phyloP scores from a whole-genome alignment of 2,113 vertebrate genomes.

The Pipa parva region DNA sequence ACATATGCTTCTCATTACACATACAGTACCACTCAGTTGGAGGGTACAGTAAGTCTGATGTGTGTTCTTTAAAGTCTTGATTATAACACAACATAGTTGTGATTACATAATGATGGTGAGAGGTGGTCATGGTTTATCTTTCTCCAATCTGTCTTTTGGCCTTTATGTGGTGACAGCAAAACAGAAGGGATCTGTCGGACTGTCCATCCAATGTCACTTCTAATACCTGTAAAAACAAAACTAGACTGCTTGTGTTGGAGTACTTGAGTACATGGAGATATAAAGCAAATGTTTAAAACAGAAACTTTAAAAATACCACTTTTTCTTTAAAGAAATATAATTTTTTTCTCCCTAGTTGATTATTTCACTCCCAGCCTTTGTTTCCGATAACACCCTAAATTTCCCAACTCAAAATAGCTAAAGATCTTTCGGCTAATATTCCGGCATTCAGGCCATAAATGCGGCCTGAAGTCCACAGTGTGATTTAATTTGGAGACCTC shows the following conservation, averaged over 20 bases:
- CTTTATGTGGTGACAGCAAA: background rate
- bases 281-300: background rate
- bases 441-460: conserved; percentile 66
- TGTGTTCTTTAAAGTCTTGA: background rate
- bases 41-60: too few species aligned
- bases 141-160: background rate
- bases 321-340: background rate
- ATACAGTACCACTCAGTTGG: too few species aligned
- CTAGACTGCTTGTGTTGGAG: background rate
- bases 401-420: background rate
- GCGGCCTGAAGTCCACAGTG: conserved; percentile 70
- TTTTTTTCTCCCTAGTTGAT: conserved; percentile 47
- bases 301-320: background rate
- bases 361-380: conserved; percentile 52
- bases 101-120: background rate
- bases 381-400: background rate
- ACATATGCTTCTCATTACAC: too few species aligned
- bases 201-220: background rate
- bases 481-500: conserved; percentile 83
- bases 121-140: background rate
- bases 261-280: background rate
- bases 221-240: background rate
- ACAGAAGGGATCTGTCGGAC: conserved; percentile 5
- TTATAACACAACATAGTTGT: background rate
- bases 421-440: conserved; percentile 31